Percentiles rank a stretch among this genome's conserved stretches.
phyloP scores from a whole-genome alignment of 1,140 invertebrate species.

The Tetragnatha versicolor region DNA sequence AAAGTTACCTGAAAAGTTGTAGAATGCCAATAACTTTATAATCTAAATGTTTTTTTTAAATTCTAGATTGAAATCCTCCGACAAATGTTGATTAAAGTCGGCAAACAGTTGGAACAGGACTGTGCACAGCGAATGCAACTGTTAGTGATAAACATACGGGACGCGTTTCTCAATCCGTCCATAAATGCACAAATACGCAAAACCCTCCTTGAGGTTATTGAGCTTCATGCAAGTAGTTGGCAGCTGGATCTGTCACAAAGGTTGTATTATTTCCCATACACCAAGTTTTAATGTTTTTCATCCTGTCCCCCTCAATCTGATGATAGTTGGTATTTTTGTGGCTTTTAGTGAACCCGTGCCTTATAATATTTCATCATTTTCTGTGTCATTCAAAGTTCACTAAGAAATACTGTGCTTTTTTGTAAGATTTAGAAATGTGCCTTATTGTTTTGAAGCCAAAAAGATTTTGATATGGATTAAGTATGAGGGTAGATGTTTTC shows the following conservation, averaged over 20 bases:
- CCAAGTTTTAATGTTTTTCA: constrained; percentile 25
- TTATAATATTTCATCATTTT: too few species aligned
- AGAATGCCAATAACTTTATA: too few species aligned
- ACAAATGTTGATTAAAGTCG: constrained; percentile 84
- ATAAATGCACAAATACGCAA: constrained; percentile 68
- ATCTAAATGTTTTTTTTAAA: constrained; percentile 59
- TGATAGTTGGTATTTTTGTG: too few species aligned
- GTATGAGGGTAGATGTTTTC: too few species aligned
- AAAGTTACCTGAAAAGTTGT: too few species aligned
- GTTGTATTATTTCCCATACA: constrained; percentile 82
- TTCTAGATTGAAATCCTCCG: constrained; percentile 83
- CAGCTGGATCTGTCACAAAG: constrained; percentile 85
- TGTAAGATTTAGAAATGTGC: too few species aligned
- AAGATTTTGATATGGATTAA: too few species aligned
- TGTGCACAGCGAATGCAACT: constrained; percentile 78
- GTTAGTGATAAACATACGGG: constrained; percentile 78
- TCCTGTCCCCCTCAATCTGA: too few species aligned
- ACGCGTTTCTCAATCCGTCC: constrained; percentile 78
- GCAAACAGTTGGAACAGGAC: constrained; percentile 82
- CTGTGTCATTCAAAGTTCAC: too few species aligned
- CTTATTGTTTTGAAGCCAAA: too few species aligned
- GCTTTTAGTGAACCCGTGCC: too few species aligned
- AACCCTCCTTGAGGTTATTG: constrained; percentile 85
- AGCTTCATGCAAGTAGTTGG: constrained; percentile 86
- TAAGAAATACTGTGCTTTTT: too few species aligned